Percentiles rank a stretch among this genome's conserved stretches.
These are phyloP conservation scores for Meriones unguiculatus DNA, from an alignment of 2,113 vertebrate species.

Conservation along the genomic window DNA sequence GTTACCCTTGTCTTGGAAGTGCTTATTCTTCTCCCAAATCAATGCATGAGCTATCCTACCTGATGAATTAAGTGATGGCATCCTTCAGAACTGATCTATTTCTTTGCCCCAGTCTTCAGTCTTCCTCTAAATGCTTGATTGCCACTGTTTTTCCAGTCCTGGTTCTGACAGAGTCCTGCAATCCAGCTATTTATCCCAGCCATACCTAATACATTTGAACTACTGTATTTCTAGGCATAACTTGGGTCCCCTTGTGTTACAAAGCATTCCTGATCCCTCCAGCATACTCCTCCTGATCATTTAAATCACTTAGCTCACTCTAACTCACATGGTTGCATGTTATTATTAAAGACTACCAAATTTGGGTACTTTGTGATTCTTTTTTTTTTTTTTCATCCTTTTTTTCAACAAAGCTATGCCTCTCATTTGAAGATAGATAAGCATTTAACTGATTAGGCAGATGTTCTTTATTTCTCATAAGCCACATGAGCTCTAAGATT, in stretches of 20 bases:
- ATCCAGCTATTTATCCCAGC: background rate
- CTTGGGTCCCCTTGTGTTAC: background rate
- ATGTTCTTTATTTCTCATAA: slow-evolving; percentile 58
- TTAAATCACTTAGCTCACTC: slow-evolving; percentile 35
- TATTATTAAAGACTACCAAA: slow-evolving; percentile 8
- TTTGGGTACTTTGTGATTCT: slow-evolving; percentile 18
- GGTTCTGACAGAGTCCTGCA: slow-evolving; percentile 22
- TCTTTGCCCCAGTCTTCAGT: slow-evolving; percentile 5
- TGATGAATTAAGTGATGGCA: background rate
- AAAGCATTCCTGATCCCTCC: slow-evolving; percentile 8
- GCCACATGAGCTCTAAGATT: slow-evolving; percentile 3
- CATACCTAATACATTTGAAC: slow-evolving; percentile 7
- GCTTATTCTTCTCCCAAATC: background rate
- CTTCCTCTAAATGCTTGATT: background rate
- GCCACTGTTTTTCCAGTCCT: slow-evolving; percentile 33
- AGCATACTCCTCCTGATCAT: background rate
- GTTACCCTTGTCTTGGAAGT: slow-evolving; percentile 32
- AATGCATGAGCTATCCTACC: background rate
- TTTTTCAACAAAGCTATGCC: background rate
- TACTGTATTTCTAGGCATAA: slow-evolving; percentile 44
- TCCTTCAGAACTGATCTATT: slow-evolving; percentile 18
- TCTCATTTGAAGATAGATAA: slow-evolving; percentile 41
- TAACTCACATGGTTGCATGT: slow-evolving; percentile 13
- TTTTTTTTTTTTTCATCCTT: background rate
- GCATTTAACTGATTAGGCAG: slow-evolving; percentile 16